Evolutionary conservation across 2,797 vertebrate genomes (phyloP).

Genomic region (Phylloscopus collybita): DNA sequence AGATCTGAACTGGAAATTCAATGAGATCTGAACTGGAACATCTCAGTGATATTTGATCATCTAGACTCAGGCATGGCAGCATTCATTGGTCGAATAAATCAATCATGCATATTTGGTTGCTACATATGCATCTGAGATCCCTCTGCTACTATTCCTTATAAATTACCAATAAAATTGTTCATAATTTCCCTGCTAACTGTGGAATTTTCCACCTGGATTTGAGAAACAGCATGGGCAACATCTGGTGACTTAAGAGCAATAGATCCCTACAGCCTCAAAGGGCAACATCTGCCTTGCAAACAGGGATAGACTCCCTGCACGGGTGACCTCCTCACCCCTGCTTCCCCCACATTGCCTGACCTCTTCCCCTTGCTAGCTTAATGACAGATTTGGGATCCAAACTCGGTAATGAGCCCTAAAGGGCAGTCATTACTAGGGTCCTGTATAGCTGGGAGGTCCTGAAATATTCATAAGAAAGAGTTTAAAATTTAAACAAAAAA

Average conservation of each 20-base stretch:
- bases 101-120: neutral
- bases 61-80: neutral
- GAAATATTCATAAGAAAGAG: neutral
- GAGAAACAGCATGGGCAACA: constrained; percentile 5
- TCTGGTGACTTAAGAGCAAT: constrained; percentile 31
- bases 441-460: constrained; percentile 1
- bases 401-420: constrained; percentile 31
- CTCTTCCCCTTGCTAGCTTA: constrained; percentile 37
- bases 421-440: constrained; percentile 6
- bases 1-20: neutral
- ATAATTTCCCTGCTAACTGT: neutral
- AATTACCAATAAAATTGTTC: neutral
- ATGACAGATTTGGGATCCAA: constrained; percentile 52
- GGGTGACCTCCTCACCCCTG: constrained; percentile 35
- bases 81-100: neutral
- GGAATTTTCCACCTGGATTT: constrained; percentile 48
- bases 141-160: neutral
- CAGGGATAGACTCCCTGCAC: neutral
- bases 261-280: constrained; percentile 1
- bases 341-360: neutral
- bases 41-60: constrained; percentile 22
- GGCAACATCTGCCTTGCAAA: constrained; percentile 48
- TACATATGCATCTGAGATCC: neutral
- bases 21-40: neutral
- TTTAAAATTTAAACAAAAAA: neutral